Conservation (phyloP, 2,113 vertebrate species). For the Rhombomys opimus region DNA sequence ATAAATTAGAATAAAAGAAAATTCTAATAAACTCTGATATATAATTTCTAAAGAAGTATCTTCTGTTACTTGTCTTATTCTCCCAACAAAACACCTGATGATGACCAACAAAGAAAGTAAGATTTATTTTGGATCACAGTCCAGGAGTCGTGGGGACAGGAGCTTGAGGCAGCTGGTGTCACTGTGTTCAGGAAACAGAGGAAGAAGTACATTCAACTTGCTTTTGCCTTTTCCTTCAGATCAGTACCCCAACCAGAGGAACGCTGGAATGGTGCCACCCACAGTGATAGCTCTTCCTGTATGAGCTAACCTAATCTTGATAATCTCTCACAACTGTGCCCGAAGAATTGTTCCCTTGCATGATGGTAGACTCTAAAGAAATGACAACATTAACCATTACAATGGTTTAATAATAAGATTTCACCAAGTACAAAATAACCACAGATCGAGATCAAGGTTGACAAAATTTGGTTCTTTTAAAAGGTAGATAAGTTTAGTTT, state of each 20-base stretch:
- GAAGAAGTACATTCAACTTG: background rate
- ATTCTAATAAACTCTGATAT: background rate
- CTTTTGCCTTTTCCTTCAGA: background rate
- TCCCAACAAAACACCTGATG: background rate
- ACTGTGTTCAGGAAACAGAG: background rate
- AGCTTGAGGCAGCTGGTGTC: background rate
- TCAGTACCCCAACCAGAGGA: background rate
- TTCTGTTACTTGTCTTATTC: background rate
- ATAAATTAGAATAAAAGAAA: background rate
- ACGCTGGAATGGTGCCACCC: no score
- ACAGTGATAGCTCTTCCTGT: background rate
- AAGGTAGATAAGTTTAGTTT: background rate
- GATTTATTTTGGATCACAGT: background rate
- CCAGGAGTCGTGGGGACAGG: background rate
- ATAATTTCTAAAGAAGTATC: background rate
- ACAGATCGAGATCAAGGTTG: background rate
- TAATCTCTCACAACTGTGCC: background rate
- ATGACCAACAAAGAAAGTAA: background rate
- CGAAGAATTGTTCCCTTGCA: no score
- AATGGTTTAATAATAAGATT: background rate
- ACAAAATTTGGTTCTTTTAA: slow-evolving; percentile 19
- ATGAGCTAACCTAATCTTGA: background rate
- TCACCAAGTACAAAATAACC: background rate
- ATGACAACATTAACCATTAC: background rate
- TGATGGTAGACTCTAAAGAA: background rate